Conservation (phyloP, 1,140 invertebrate species). For the Atta colombica region DNA sequence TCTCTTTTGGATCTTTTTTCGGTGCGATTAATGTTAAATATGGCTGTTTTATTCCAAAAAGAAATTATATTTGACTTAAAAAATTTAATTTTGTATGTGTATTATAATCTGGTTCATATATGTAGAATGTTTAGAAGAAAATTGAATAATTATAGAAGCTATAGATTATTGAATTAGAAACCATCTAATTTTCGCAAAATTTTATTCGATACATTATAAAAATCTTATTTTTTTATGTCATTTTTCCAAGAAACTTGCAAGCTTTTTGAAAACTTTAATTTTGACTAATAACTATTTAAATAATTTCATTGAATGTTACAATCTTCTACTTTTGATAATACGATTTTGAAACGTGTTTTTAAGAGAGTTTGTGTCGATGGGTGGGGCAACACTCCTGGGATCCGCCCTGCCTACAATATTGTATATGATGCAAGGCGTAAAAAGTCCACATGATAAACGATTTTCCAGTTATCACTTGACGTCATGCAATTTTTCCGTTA, state of each 20-base stretch:
- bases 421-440: constrained; percentile 6
- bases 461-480: constrained; percentile 37
- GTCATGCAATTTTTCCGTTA: constrained; percentile 21
- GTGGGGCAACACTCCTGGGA: constrained; percentile 52
- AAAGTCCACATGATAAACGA: constrained; percentile 45
- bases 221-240: not conserved
- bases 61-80: not conserved
- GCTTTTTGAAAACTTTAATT: too few species aligned
- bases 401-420: constrained; percentile 39
- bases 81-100: not conserved
- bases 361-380: constrained; percentile 28
- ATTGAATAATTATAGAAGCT: not conserved
- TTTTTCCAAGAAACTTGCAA: not conserved
- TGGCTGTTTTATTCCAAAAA: not conserved
- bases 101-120: not conserved
- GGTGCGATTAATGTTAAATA: constrained; percentile 1
- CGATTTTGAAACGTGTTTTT: constrained; percentile 24
- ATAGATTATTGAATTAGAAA: not conserved
- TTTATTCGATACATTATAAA: not conserved
- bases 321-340: constrained; percentile 38
- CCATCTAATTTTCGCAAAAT: not conserved
- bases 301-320: constrained; percentile 13
- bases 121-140: not conserved
- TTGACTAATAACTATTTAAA: constrained; percentile 18
- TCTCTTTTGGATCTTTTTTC: not conserved